Conservation (phyloP, 2,113 vertebrate genomes). For the Bungarus multicinctus region DNA sequence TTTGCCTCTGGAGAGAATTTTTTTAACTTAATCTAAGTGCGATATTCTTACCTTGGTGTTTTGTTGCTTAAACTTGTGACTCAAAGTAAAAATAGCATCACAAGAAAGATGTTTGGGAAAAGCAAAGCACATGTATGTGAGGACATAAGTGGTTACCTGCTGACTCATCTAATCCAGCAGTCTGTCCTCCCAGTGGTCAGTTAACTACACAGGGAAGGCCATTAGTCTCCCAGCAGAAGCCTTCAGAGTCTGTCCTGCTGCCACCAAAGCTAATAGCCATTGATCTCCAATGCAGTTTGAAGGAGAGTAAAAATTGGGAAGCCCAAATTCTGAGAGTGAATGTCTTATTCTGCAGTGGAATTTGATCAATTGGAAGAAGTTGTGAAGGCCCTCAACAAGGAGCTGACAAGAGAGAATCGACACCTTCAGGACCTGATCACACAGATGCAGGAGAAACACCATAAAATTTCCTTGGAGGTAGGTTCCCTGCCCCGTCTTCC, state of each 20-base stretch:
- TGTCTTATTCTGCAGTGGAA: slow-evolving; percentile 45
- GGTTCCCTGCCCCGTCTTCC: no score
- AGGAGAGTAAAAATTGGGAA: no score
- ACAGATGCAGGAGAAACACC: slow-evolving; percentile 86
- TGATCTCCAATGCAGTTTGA: background rate
- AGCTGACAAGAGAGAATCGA: slow-evolving; percentile 78
- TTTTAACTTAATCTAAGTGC: background rate
- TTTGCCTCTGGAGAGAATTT: background rate
- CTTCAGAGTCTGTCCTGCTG: background rate
- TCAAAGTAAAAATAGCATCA: background rate
- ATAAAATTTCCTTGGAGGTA: slow-evolving; percentile 91
- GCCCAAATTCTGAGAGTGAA: background rate
- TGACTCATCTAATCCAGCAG: background rate
- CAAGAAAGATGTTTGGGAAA: background rate
- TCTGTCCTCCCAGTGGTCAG: background rate
- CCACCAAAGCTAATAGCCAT: background rate
- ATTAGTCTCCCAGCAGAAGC: background rate
- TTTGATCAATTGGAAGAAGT: slow-evolving; percentile 53
- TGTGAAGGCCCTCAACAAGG: slow-evolving; percentile 60
- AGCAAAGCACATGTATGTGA: background rate
- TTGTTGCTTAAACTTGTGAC: background rate
- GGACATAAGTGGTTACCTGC: background rate
- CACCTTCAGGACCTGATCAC: slow-evolving; percentile 83
- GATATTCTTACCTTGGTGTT: background rate
- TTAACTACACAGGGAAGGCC: background rate